These are phyloP conservation scores for Xenopus laevis DNA, from an alignment of 2,113 vertebrate genomes.

Conservation along the genomic window DNA sequence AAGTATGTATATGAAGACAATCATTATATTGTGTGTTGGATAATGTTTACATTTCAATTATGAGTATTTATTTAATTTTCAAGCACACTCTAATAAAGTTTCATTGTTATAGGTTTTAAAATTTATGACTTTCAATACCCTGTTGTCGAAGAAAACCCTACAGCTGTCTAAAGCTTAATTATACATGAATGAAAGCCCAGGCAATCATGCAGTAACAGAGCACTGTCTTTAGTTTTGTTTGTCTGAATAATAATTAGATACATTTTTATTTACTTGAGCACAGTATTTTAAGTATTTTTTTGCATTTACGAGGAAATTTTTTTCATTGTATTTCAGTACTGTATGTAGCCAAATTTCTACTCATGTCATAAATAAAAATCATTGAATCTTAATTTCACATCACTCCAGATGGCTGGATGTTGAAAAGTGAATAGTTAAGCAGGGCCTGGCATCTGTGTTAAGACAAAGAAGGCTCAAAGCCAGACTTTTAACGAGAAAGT, in stretches of 20 bases:
- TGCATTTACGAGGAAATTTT: slow-evolving; percentile 43
- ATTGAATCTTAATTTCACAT: slow-evolving; percentile 56
- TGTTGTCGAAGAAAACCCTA: slow-evolving; percentile 55
- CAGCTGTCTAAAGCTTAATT: slow-evolving; percentile 72
- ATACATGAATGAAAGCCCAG: slow-evolving; percentile 68
- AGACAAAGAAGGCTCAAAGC: slow-evolving; percentile 66
- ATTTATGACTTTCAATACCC: slow-evolving; percentile 54
- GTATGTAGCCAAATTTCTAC: slow-evolving; percentile 59
- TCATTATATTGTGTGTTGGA: slow-evolving; percentile 33
- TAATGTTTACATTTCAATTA: slow-evolving; percentile 48
- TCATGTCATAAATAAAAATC: slow-evolving; percentile 60
- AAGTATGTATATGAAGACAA: too few relatives aligned
- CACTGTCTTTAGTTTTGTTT: slow-evolving; percentile 60
- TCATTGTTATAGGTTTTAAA: slow-evolving; percentile 54
- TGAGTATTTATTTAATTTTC: slow-evolving; percentile 49
- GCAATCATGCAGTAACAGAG: too few relatives aligned
- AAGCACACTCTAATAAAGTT: slow-evolving; percentile 47
- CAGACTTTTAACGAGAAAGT: slow-evolving; percentile 54
- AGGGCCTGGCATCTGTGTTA: slow-evolving; percentile 59
- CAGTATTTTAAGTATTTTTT: slow-evolving; percentile 49
- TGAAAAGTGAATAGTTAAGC: slow-evolving; percentile 59
- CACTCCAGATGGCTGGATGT: slow-evolving; percentile 62
- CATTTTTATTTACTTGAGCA: slow-evolving; percentile 60
- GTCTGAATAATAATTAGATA: slow-evolving; percentile 64
- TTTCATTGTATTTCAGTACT: slow-evolving; percentile 44